Base-by-base conservation (phyloP, 1,140 invertebrate genomes). In the Venustaconcha ellipsiformis region DNA sequence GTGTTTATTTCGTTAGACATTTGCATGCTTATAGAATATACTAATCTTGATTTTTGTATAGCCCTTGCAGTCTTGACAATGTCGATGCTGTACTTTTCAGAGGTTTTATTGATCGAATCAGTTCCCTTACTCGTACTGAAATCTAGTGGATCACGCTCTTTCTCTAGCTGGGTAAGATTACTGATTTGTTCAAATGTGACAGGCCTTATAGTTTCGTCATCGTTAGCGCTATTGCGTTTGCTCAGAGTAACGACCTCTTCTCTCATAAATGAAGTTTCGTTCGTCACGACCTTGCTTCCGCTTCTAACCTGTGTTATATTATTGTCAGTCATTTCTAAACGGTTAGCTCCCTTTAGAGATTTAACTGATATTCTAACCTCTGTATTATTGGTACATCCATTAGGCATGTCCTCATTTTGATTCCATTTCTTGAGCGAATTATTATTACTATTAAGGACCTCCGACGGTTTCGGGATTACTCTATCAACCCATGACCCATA, bases 1-100 rank as follows among this genome's bases (percentile, higher is more conserved):
- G 69, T 68, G 26, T 68, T 72, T 57, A 60, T 2, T 48, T 77
- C 75, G 0, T 56, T 48, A 68, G 72, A 66, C 62, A 67, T 76
- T 68, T 71, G 67, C 20, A 64, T 48, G 11, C 11, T 23, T 4
- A 23, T 11, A 62, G 59, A n/a, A n/a, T 18, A 13, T 23, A 23
- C 18, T 8, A 14, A 18, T 62, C 18, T 62, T 62, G 6, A 0
- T 62, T 4, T 18, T 13, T 62, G 0, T 62, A n/a, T 13, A 62
- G 6, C 20, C 0, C 20, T 23, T 62, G 20, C 59, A 12, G 59
- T 2, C 8, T 4, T n/a, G 13, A 62, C 18, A 18, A 12, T 14
- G 13, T 62, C 59, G 18, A 0, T 62, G 8, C 11, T 62, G 20
- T 0, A n/a, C 14, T 18, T 62, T n/a, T 4, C 59, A 62, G 20